phyloP scores from a whole-genome alignment of 1,140 invertebrate genomes.

The Brachionus koreanus region DNA sequence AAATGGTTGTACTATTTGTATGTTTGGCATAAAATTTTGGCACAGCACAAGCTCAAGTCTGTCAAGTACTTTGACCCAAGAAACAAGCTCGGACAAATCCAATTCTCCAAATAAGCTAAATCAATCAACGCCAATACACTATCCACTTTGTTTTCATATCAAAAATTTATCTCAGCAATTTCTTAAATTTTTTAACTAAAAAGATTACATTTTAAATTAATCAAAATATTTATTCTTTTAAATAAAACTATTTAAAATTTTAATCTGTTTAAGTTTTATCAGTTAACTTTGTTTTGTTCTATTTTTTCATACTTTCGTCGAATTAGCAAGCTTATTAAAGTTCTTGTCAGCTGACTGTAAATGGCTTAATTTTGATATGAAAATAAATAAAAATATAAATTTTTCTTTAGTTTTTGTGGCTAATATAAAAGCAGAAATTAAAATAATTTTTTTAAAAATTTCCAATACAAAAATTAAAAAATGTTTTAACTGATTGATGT shows the following conservation, averaged over 20 bases:
- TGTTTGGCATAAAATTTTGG: conserved; percentile 14
- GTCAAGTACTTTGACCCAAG: background rate
- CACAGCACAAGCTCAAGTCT: background rate
- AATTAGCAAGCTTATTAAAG: too few relatives aligned
- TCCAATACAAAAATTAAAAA: too few relatives aligned
- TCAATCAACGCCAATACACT: background rate
- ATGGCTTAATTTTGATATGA: too few relatives aligned
- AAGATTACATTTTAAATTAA: background rate
- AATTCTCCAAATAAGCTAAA: background rate
- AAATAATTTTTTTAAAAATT: too few relatives aligned
- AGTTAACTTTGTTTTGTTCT: too few relatives aligned
- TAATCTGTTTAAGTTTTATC: too few relatives aligned
- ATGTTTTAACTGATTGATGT: too few relatives aligned
- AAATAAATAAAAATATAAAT: too few relatives aligned
- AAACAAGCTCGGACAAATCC: background rate
- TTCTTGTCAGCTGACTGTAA: too few relatives aligned
- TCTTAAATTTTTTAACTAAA: background rate
- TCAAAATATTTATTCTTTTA: background rate
- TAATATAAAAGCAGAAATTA: too few relatives aligned
- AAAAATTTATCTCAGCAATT: background rate
- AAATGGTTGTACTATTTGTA: background rate
- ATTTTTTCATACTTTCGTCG: too few relatives aligned
- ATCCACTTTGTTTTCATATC: background rate
- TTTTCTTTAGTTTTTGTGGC: too few relatives aligned
- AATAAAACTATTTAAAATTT: background rate